A percentile compares a stretch with the other conserved stretches of the same genome.
Evolutionary conservation across 2,113 vertebrate species (phyloP).

Genomic region (Syrmaticus mikado): DNA sequence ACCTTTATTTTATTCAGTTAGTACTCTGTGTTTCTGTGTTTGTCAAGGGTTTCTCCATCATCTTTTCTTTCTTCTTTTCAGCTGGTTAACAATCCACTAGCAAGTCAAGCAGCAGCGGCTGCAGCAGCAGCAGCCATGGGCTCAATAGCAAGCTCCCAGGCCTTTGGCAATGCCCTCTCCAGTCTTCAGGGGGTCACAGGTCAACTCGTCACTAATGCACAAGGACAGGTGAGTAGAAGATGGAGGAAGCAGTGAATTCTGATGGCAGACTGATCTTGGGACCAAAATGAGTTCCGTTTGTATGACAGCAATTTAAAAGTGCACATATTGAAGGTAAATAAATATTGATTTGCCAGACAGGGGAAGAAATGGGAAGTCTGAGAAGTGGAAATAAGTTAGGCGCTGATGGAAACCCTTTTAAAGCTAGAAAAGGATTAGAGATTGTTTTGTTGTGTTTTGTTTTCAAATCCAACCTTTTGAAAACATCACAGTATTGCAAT

Average conservation of each 20-base stretch:
- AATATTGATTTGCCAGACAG: constrained; percentile 73
- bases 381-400: background rate
- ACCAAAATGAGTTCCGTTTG: constrained; percentile 74
- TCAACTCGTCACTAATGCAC: constrained; percentile 98
- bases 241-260: constrained; percentile 71
- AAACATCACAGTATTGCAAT: background rate
- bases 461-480: background rate
- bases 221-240: constrained; percentile 96
- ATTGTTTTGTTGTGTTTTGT: background rate
- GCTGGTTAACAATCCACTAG: constrained; percentile 93
- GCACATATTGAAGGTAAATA: constrained; percentile 63
- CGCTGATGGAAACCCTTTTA: background rate
- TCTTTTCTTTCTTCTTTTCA: constrained; percentile 76
- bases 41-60: constrained; percentile 36
- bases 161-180: constrained; percentile 94
- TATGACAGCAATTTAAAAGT: constrained; percentile 74
- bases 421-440: background rate
- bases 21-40: background rate
- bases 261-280: constrained; percentile 72
- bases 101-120: constrained; percentile 93
- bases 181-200: constrained; percentile 95
- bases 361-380: constrained; percentile 62
- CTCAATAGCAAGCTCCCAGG: constrained; percentile 93
- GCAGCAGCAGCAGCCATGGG: constrained; percentile 93
- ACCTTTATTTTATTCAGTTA: background rate